These are phyloP conservation scores for Oscheius onirici DNA, from an alignment of 2,888 invertebrate species.

Conservation along the genomic window DNA sequence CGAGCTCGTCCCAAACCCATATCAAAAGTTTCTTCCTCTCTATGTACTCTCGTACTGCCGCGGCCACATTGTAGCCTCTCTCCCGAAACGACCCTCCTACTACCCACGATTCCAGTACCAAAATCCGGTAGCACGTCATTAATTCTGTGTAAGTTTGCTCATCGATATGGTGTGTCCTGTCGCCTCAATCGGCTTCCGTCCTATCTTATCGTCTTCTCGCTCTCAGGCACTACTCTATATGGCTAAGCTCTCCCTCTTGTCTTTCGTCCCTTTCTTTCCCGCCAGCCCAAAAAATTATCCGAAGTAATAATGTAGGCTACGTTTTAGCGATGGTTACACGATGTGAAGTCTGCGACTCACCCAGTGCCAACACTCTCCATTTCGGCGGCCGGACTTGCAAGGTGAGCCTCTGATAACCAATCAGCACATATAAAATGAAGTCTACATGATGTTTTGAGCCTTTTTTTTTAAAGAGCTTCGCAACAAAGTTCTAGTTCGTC, in stretches of 20 bases:
- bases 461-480: no score
- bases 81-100: not conserved
- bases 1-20: no score
- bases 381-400: slow-evolving; percentile 41
- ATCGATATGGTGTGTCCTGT: not conserved
- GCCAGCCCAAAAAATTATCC: no score
- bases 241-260: not conserved
- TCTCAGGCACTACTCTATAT: not conserved
- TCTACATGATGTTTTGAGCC: no score
- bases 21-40: no score
- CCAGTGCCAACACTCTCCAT: slow-evolving; percentile 53
- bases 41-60: no score
- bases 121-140: not conserved
- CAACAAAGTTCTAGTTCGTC: no score
- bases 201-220: slow-evolving; percentile 19
- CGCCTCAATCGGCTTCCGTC: slow-evolving; percentile 25
- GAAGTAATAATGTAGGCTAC: not conserved
- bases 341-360: slow-evolving; percentile 55
- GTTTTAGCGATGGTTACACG: slow-evolving; percentile 32
- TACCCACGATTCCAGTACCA: no score
- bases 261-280: not conserved
- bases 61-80: not conserved
- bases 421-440: no score
- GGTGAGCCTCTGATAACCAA: not conserved
- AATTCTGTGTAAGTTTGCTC: slow-evolving; percentile 20